Conservation (phyloP, 2,113 vertebrate genomes). For the Argyrosomus japonicus region DNA sequence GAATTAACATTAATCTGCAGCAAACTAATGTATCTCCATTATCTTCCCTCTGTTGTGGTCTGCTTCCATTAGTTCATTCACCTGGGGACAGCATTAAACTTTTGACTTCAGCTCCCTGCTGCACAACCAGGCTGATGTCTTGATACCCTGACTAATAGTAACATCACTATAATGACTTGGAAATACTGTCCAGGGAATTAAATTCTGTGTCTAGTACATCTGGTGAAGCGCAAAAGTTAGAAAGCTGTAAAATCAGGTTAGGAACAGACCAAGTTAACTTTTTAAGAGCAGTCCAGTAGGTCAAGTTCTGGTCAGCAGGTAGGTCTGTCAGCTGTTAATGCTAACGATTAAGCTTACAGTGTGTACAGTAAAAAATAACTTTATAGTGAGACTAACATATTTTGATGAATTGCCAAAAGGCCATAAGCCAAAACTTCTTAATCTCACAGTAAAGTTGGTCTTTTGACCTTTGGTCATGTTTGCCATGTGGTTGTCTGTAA, state of each 20-base stretch:
- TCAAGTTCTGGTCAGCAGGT: background rate
- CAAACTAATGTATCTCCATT: constrained; percentile 36
- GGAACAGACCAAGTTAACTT: background rate
- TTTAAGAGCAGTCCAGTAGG: background rate
- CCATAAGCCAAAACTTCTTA: too few species aligned
- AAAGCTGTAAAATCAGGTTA: background rate
- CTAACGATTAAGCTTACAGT: background rate
- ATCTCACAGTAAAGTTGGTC: too few species aligned
- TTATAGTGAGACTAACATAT: too few species aligned
- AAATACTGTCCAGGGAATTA: background rate
- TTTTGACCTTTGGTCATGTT: too few species aligned
- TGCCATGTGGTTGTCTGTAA: too few species aligned
- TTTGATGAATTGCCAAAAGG: too few species aligned
- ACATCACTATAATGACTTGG: background rate
- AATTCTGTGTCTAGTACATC: background rate
- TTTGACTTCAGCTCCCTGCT: constrained; percentile 7
- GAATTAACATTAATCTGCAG: constrained; percentile 19
- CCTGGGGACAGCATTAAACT: background rate
- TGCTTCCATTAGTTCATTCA: constrained; percentile 16
- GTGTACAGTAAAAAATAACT: too few species aligned
- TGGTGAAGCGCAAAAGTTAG: background rate
- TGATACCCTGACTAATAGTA: background rate
- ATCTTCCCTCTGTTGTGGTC: background rate
- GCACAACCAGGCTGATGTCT: background rate
- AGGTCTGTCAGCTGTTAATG: background rate